Percentiles rank a stretch among this genome's conserved stretches.
phyloP scores from a whole-genome alignment of 2,113 vertebrate species.

The Chamaea fasciata region DNA sequence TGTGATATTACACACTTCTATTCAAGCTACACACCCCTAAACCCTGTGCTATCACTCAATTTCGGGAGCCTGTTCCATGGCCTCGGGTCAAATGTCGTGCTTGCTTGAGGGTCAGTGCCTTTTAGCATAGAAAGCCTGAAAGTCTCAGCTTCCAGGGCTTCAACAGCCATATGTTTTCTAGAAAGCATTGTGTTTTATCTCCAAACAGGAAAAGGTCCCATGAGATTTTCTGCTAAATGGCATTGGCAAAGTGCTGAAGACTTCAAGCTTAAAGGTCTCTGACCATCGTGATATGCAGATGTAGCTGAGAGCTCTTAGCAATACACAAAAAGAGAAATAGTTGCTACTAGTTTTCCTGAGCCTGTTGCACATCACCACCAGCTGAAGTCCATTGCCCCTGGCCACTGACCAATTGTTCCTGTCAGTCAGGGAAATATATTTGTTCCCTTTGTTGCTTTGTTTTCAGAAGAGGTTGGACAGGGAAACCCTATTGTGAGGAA shows the following conservation, averaged over 20 bases:
- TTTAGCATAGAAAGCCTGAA: too few species aligned
- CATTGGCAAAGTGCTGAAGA: not conserved
- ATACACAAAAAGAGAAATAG: not conserved
- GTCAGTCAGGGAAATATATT: not conserved
- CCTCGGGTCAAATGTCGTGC: too few species aligned
- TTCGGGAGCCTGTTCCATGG: too few species aligned
- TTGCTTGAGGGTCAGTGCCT: too few species aligned
- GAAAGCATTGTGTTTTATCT: accelerated
- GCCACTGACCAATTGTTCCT: not conserved
- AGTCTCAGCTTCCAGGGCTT: too few species aligned
- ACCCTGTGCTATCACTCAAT: too few species aligned
- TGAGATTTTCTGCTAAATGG: not conserved
- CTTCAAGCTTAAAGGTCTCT: not conserved
- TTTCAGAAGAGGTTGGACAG: not conserved
- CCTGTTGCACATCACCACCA: not conserved
- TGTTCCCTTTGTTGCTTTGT: not conserved
- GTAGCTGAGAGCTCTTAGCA: not conserved
- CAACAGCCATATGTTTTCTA: not conserved
- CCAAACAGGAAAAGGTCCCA: not conserved
- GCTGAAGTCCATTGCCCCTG: not conserved
- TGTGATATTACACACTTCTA: too few species aligned
- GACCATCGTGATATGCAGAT: not conserved
- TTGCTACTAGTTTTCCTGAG: not conserved
- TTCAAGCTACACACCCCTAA: too few species aligned
- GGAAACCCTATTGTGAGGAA: not conserved